Evolutionary conservation across 2,888 invertebrate species (phyloP).

Genomic region (Pandemis cinnamomeana): DNA sequence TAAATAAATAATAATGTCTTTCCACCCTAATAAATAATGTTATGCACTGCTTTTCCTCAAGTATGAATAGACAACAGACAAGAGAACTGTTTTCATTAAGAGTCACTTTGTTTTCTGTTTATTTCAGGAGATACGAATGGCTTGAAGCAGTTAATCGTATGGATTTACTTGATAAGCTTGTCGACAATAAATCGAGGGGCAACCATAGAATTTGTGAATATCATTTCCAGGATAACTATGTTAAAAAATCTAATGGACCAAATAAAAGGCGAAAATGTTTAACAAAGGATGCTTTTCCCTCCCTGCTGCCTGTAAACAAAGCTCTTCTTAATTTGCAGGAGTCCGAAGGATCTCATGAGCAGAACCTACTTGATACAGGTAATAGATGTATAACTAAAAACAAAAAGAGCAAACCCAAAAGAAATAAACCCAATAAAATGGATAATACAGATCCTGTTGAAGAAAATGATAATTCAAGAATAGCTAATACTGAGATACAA

Average conservation of each 20-base stretch:
- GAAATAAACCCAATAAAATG: background rate
- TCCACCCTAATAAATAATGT: no score
- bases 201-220: constrained; percentile 47
- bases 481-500: background rate
- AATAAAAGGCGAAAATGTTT: constrained; percentile 44
- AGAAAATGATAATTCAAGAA: background rate
- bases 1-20: no score
- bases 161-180: constrained; percentile 44
- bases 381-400: constrained; percentile 1
- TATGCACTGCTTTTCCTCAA: background rate
- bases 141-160: constrained; percentile 45
- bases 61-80: background rate
- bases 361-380: background rate
- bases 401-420: background rate
- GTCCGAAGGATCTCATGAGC: background rate
- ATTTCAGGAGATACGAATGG: constrained; percentile 46
- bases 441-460: constrained; percentile 2
- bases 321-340: constrained; percentile 9
- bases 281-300: constrained; percentile 45
- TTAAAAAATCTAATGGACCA: constrained; percentile 32
- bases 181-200: constrained; percentile 43
- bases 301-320: constrained; percentile 34
- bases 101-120: background rate
- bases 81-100: background rate
- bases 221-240: constrained; percentile 44